phyloP scores from a whole-genome alignment of 2,888 invertebrate genomes.

The Cistogaster globosa region DNA sequence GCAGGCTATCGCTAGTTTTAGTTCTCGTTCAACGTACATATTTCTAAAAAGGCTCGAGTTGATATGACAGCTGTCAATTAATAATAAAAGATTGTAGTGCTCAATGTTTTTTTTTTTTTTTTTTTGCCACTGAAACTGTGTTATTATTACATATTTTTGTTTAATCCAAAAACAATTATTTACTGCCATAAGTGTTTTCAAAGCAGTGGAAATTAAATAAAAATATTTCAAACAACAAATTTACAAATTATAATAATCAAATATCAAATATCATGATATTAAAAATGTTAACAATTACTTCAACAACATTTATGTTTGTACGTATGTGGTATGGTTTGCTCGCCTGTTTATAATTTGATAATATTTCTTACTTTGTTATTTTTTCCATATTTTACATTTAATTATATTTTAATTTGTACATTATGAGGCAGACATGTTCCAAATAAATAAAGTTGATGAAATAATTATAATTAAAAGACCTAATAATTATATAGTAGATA shows the following conservation, averaged over 20 bases:
- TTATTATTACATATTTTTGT: constrained; percentile 40
- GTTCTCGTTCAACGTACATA: background rate
- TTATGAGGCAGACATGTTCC: constrained; percentile 27
- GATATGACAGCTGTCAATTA: constrained; percentile 66
- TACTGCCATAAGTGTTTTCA: constrained; percentile 19
- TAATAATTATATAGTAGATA: constrained; percentile 48
- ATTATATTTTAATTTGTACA: constrained; percentile 53
- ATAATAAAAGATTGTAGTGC: constrained; percentile 20
- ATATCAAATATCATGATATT: constrained; percentile 59
- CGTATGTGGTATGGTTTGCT: background rate
- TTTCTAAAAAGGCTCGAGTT: constrained; percentile 12
- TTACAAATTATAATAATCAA: constrained; percentile 42
- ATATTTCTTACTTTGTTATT: constrained; percentile 14
- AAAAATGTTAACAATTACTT: constrained; percentile 63
- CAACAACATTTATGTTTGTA: constrained; percentile 34
- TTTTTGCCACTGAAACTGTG: constrained; percentile 46
- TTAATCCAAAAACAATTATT: constrained; percentile 18
- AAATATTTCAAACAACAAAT: background rate
- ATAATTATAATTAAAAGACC: constrained; percentile 47
- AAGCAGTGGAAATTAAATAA: constrained; percentile 1
- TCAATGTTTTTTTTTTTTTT: constrained; percentile 19
- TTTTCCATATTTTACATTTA: constrained; percentile 22
- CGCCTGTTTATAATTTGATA: too few relatives aligned
- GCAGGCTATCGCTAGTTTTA: too few relatives aligned
- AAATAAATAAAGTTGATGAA: constrained; percentile 33